A percentile compares a stretch with the other conserved stretches of the same genome.
Conservation (phyloP, 2,113 vertebrate species). For the Abramis brama region DNA sequence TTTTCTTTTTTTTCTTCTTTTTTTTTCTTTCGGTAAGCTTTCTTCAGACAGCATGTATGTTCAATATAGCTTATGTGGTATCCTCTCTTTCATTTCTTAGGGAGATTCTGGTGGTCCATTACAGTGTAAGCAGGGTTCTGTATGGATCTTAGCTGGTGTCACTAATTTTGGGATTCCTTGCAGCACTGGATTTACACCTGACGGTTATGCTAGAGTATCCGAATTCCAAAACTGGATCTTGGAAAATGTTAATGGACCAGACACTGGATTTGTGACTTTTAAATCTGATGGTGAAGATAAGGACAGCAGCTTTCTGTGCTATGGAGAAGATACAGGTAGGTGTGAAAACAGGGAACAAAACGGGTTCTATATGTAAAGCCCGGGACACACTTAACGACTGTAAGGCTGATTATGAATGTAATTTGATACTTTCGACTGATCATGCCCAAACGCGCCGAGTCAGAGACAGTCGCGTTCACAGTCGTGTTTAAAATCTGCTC, state of each 20-base stretch:
- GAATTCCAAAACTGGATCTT: conserved; percentile 1
- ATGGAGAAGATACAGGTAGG: not conserved
- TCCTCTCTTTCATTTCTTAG: not conserved
- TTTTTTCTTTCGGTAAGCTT: not conserved
- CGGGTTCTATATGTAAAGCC: not conserved
- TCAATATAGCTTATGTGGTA: not conserved
- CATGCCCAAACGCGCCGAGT: too few species aligned
- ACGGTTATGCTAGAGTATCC: not conserved
- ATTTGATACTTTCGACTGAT: too few species aligned
- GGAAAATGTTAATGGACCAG: not conserved
- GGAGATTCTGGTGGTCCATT: not conserved
- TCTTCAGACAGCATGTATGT: not conserved
- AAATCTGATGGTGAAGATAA: conserved; percentile 14
- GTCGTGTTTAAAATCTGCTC: too few species aligned
- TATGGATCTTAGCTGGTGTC: conserved; percentile 4
- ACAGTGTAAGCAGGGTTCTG: conserved; percentile 7
- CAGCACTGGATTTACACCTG: not conserved
- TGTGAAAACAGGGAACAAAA: not conserved
- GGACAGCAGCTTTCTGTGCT: not conserved
- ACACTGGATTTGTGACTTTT: not conserved
- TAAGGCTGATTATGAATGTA: too few species aligned
- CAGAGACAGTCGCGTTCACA: too few species aligned
- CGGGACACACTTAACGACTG: too few species aligned
- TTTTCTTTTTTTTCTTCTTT: too few species aligned
- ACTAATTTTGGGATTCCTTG: not conserved